Base-by-base conservation (phyloP, 1,140 invertebrate species). In the Drosophila willistoni region DNA sequence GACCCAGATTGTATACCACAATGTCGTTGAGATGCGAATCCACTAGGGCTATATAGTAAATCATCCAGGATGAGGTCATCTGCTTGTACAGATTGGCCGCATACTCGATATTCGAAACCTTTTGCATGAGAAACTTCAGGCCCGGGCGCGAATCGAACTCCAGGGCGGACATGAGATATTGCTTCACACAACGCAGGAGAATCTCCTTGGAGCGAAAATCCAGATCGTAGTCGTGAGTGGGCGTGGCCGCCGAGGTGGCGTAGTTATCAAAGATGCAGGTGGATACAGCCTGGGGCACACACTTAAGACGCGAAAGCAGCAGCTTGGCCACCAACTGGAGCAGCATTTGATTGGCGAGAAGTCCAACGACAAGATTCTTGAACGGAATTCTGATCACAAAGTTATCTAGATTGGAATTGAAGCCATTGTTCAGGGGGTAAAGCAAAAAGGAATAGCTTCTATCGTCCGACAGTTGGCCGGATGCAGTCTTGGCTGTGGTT, bases 71-170 rank as follows among this genome's bases (percentile, higher is more conserved):
- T 3, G 97, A 96, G 29, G 96, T 97, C n/a, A 97, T 96, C 92
- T 98, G 97, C 70, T 96, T 96, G 90, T 98, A 99, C 14, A 98
- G 92, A 93, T 98, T 98, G 0, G 97, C 97, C 10, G 97, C 97
- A 78, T 96, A 95, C 42, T 96, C 96, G 64, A 98, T 94, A 81
- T 96, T 96, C 0, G 96, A 96, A 0, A 98, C 97, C 93, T 98
- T 98, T 92, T 98, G 97, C 54, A 98, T 95, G 5, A 98, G 93
- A 91, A 98, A 98, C 91, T 98, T 98, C 7, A 99, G 92, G 0
- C 97, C 97, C 0, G 98, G 97, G 17, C 97, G 94, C 7, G 94
- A 93, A 91, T 99, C 97, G 92, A 98, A 98, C 79, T 97, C 96
- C 80, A 96, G 94, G 0, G 97, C 96, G 39, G 96, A 94, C 17